Percentiles rank a stretch among this genome's conserved stretches.
Evolutionary conservation across 2,113 vertebrate genomes (phyloP).

Genomic region (Turdus rufiventris): DNA sequence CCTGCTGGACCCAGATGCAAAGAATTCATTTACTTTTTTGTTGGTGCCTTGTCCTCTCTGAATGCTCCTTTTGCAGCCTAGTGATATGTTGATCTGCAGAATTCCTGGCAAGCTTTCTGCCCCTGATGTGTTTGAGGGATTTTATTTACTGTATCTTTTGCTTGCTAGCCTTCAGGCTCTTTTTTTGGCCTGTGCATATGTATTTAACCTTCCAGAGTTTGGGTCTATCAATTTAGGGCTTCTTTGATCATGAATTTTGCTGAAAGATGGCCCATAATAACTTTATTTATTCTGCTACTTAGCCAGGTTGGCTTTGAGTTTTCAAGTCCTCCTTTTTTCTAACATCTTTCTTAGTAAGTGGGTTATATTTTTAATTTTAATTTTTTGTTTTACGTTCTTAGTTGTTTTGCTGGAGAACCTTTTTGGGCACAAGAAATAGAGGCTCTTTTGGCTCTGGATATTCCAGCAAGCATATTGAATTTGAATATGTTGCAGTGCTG

Average conservation of each 20-base stretch:
- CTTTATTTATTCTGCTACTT: neutral
- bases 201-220: constrained; percentile 1
- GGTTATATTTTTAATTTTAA: neutral
- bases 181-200: neutral
- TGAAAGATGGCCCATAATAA: constrained; percentile 10
- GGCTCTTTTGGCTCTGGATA: neutral
- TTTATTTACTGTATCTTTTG: constrained; percentile 30
- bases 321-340: neutral
- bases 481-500: neutral
- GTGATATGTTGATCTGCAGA: neutral
- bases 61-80: neutral
- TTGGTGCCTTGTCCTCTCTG: neutral
- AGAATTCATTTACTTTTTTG: neutral
- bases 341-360: neutral
- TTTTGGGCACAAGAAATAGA: neutral
- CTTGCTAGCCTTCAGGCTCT: neutral
- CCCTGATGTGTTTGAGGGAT: neutral
- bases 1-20: neutral
- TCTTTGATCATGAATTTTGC: neutral
- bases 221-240: neutral
- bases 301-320: neutral
- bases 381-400: neutral
- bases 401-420: neutral
- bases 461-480: neutral
- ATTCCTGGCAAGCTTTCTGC: constrained; percentile 5